Evolutionary conservation across 2,113 vertebrate species (phyloP).

Genomic region (Balaenoptera acutorostrata): DNA sequence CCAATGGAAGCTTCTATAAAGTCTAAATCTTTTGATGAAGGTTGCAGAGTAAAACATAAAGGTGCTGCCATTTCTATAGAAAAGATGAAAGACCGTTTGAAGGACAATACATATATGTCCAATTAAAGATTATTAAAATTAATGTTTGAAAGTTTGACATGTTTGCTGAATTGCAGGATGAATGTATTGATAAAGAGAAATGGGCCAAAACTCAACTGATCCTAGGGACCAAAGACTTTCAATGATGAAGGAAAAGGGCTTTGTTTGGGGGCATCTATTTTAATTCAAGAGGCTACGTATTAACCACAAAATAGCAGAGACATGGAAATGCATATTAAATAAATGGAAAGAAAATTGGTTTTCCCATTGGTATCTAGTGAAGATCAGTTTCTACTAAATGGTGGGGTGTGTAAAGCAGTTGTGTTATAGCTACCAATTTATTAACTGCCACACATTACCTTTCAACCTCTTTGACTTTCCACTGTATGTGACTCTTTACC

Average conservation of each 20-base stretch:
- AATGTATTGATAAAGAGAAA: neutral
- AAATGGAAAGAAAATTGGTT: neutral
- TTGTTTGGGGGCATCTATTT: neutral
- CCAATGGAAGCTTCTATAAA: conserved; percentile 35
- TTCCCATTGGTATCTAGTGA: neutral
- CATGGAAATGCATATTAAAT: neutral
- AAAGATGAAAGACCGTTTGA: conserved; percentile 38
- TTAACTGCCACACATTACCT: neutral
- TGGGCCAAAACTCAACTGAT: neutral
- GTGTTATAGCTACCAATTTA: neutral
- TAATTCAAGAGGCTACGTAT: neutral
- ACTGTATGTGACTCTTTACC: neutral
- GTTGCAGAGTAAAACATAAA: conserved; percentile 46
- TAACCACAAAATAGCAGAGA: neutral
- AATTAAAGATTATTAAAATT: conserved; percentile 39
- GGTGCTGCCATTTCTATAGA: neutral
- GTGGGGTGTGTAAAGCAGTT: neutral
- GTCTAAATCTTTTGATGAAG: conserved; percentile 51
- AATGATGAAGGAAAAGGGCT: neutral
- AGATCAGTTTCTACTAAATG: neutral
- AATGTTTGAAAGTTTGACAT: neutral
- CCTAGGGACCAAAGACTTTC: neutral
- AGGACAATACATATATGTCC: neutral
- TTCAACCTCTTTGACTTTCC: neutral
- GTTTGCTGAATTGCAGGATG: neutral